These are phyloP conservation scores for Diglossa cyanea DNA, from an alignment of 2,797 vertebrate species.

Conservation along the genomic window DNA sequence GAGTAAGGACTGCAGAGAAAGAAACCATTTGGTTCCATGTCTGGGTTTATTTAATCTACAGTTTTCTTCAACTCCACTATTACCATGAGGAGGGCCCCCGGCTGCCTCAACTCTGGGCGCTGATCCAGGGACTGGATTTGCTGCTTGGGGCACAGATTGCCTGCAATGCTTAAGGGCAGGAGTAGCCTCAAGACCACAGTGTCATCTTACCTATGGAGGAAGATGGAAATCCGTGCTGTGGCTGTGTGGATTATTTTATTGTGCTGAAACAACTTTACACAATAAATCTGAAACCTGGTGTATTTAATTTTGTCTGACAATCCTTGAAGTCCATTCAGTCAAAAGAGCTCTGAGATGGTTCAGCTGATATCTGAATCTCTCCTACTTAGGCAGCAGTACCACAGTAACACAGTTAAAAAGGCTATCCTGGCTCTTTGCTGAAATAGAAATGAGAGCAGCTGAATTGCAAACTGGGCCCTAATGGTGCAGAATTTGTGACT, in stretches of 20 bases:
- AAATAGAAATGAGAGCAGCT: not conserved
- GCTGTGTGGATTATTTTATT: not conserved
- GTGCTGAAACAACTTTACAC: not conserved
- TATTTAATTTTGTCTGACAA: not conserved
- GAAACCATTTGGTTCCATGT: not conserved
- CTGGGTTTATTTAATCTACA: not conserved
- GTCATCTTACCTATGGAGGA: fast-evolving
- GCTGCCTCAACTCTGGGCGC: not conserved
- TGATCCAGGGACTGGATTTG: not conserved
- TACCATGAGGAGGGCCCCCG: not conserved
- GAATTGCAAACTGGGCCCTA: not conserved
- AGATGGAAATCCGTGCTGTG: fast-evolving
- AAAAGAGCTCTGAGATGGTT: not conserved
- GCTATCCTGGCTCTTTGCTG: not conserved
- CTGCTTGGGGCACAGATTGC: not conserved
- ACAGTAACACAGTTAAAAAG: not conserved
- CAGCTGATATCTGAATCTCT: not conserved
- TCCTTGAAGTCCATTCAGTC: not conserved
- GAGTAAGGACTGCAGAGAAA: not conserved
- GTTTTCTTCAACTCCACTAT: not conserved
- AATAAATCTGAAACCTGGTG: not conserved
- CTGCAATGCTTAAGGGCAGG: not conserved
- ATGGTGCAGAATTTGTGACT: not conserved
- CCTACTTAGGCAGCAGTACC: not conserved
- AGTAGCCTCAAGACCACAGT: not conserved